phyloP scores from a whole-genome alignment of 2,113 vertebrate species.

The Odocoileus hemionus region DNA sequence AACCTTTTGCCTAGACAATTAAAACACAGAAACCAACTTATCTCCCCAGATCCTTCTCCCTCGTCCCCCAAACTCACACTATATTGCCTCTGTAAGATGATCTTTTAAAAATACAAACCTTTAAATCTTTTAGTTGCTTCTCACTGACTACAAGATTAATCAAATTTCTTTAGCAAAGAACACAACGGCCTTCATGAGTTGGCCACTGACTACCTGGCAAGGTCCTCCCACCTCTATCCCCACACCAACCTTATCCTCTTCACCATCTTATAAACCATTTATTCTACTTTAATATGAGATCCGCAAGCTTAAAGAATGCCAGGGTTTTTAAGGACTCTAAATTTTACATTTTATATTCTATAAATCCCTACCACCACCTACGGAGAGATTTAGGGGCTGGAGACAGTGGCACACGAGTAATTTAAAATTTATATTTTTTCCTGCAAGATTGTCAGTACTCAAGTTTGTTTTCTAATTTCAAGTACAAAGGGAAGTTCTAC shows the following conservation, averaged over 20 bases:
- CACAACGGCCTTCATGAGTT: not conserved
- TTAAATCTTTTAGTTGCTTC: not conserved
- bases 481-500: not conserved
- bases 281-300: slow-evolving; percentile 21
- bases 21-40: not conserved
- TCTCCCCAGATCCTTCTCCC: not conserved
- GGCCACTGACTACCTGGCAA: not conserved
- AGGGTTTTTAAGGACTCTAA: not conserved
- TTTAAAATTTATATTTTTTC: not conserved
- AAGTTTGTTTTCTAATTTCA: not conserved
- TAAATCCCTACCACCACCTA: not conserved
- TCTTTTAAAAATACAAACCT: not conserved
- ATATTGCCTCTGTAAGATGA: not conserved
- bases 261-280: slow-evolving; percentile 3
- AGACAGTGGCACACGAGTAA: not conserved
- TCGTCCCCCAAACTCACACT: not conserved
- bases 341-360: not conserved
- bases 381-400: not conserved
- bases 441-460: not conserved
- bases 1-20: not conserved
- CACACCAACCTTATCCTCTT: not conserved
- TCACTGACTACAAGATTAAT: not conserved
- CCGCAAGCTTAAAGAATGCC: not conserved
- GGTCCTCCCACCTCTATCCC: not conserved
- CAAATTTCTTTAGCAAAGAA: not conserved